Base-by-base conservation (phyloP, 2,113 vertebrate genomes). In the Corvus hawaiiensis region DNA sequence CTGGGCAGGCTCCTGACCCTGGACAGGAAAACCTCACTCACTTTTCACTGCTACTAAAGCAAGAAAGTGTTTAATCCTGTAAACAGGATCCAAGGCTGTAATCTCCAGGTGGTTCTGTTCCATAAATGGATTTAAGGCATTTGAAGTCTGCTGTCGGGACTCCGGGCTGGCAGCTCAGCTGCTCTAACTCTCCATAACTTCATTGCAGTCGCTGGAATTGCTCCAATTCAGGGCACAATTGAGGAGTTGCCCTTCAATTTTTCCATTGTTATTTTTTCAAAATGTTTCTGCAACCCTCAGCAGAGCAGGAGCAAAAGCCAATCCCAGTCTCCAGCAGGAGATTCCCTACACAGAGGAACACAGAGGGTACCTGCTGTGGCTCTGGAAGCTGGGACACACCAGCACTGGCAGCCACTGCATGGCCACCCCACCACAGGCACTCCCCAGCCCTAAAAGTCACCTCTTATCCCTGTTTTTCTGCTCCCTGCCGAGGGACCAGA, bases 251-350 rank as follows among this genome's bases (percentile, higher is more conserved):
- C 24, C 48, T 46, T 85, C 32, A 37, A 6, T 24, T 43, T 44
- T 8, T 49, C 21, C 20, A 4, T 4, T n/a, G 4, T 10, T 48
- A 3, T 19, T 88, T 46, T 41, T 6, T 5, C 21, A 27, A 7
- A 71, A 10, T 7, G 26, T 49, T 69, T 51, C 51, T 59, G 26
- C 37, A 43, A 4, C 33, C 35, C 52, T 55, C 52, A 71, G 67
- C 35, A 63, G 24, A 46, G 49, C 16, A 35, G 41, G n/a, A 41
- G 21, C 8, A 52, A 37, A 75, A 68, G 21, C 9, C 7, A 11
- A 9, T 39, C 20, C 27, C 9, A 6, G 9, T 11, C 8, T 23
- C 55, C 78, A 61, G 19, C 0, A 1, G 28, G 75, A 3, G 5
- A 58, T 58, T 11, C n/a, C 23, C 41, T 7, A 14, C 51, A 13